phyloP scores from a whole-genome alignment of 2,113 vertebrate genomes.

The Myotis lucifugus region DNA sequence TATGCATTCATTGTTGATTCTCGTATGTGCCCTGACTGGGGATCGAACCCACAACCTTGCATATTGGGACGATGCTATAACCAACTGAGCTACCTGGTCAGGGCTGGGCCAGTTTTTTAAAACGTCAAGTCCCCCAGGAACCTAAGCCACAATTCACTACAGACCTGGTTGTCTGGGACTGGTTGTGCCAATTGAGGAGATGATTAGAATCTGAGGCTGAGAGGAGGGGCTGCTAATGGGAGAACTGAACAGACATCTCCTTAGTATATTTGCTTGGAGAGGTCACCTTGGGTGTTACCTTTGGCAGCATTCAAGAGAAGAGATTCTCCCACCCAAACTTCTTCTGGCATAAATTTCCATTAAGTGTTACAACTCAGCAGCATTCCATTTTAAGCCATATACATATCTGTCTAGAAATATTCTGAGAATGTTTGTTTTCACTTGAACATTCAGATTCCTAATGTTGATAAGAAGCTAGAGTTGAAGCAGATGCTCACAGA shows the following conservation, averaged over 20 bases:
- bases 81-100: not conserved
- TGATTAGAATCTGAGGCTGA: not conserved
- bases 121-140: not conserved
- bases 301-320: not conserved
- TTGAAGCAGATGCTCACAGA: not conserved
- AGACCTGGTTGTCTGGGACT: not conserved
- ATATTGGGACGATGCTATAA: not conserved
- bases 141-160: not conserved
- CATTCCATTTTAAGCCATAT: constrained; percentile 1
- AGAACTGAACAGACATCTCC: not conserved
- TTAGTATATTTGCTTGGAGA: not conserved
- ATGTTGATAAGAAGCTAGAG: not conserved
- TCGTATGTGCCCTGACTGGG: not conserved
- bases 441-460: not conserved
- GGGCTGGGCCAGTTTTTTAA: not conserved
- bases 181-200: not conserved
- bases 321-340: not conserved
- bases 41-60: not conserved
- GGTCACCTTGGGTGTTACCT: not conserved
- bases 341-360: not conserved
- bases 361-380: not conserved
- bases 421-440: constrained; percentile 50
- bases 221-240: not conserved
- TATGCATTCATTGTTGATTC: not conserved
- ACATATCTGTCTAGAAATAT: constrained; percentile 3